phyloP scores from a whole-genome alignment of 2,113 vertebrate species.

The Cinclus cinclus region DNA sequence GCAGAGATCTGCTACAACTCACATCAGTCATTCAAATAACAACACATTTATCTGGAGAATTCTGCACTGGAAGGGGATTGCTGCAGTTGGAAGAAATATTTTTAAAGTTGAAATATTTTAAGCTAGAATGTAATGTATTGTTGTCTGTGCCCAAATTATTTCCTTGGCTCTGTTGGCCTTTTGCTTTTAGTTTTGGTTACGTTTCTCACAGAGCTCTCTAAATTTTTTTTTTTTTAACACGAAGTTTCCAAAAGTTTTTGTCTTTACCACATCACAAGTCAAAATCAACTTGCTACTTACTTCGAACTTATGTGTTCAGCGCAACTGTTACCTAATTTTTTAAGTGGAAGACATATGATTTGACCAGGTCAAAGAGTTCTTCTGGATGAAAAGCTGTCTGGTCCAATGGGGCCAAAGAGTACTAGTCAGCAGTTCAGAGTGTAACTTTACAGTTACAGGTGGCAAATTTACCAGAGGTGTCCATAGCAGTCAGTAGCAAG shows the following conservation, averaged over 20 bases:
- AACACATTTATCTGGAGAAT: neutral
- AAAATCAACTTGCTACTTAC: neutral
- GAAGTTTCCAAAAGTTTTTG: neutral
- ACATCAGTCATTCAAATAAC: neutral
- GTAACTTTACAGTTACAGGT: neutral
- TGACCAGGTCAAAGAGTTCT: neutral
- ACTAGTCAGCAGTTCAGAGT: neutral
- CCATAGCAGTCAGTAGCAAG: neutral
- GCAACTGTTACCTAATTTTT: neutral
- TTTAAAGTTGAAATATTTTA: neutral
- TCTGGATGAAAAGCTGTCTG: neutral
- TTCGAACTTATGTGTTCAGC: neutral
- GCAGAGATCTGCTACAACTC: neutral
- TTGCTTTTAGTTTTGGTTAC: neutral
- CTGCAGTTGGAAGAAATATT: neutral
- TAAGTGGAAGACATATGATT: neutral
- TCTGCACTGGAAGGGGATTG: neutral
- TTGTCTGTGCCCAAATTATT: neutral
- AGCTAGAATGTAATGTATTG: neutral
- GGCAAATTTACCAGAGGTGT: neutral
- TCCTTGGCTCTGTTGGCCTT: neutral
- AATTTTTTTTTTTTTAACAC: neutral
- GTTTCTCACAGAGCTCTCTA: neutral
- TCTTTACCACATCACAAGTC: neutral
- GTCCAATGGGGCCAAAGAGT: neutral